These are phyloP conservation scores for Salarias fasciatus DNA, from an alignment of 2,797 vertebrate genomes.

Conservation along the genomic window DNA sequence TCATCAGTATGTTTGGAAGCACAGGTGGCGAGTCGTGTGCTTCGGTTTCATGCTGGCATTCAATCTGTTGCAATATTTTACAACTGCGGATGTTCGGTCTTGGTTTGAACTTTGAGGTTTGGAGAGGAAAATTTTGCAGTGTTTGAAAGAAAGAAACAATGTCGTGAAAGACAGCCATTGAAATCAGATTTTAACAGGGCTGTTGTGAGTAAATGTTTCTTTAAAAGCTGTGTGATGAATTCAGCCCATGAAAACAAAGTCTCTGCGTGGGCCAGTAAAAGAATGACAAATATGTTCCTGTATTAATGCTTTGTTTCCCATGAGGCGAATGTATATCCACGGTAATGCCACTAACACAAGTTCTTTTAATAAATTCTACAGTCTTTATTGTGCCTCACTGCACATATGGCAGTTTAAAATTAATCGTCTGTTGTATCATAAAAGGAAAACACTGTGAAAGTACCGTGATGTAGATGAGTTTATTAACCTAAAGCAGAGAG, in stretches of 20 bases:
- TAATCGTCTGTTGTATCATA: neutral
- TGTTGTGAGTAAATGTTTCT: neutral
- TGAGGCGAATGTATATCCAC: neutral
- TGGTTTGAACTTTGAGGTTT: slow-evolving; percentile 10
- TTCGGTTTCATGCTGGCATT: slow-evolving; percentile 9
- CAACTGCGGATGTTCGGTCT: neutral
- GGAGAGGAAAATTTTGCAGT: neutral
- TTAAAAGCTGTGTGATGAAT: neutral
- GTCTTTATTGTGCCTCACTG: neutral
- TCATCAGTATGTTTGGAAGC: neutral
- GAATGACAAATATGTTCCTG: neutral
- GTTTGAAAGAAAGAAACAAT: neutral
- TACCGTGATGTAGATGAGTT: neutral
- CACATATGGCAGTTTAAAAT: neutral
- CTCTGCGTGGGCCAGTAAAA: neutral
- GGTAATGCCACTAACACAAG: neutral
- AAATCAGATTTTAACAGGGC: neutral
- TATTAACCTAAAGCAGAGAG: neutral
- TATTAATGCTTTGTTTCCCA: neutral
- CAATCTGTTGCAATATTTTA: slow-evolving; percentile 8
- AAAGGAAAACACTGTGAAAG: slow-evolving; percentile 8
- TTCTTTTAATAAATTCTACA: neutral
- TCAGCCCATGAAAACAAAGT: neutral
- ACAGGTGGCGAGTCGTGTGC: neutral
- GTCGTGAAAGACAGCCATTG: neutral